phyloP scores from a whole-genome alignment of 2,888 invertebrate species.

The Metacarcinus magister region DNA sequence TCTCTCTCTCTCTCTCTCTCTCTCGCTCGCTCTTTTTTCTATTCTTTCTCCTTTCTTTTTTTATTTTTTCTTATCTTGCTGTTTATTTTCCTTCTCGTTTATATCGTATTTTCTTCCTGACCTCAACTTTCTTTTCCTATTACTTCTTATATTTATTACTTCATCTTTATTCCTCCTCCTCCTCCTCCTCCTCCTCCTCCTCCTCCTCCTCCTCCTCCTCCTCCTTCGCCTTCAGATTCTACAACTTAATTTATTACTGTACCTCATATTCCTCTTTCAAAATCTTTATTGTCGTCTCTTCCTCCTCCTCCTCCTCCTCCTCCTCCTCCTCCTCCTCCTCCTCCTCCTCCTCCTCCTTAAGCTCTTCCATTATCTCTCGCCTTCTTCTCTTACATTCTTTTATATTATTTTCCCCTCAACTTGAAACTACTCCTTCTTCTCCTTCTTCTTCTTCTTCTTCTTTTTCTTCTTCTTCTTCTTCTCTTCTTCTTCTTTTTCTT shows the following conservation, averaged over 20 bases:
- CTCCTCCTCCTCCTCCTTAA: neutral
- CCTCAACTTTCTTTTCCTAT: neutral
- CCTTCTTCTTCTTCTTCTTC: too few relatives aligned
- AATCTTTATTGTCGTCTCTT: neutral
- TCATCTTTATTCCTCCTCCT: neutral
- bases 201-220: neutral
- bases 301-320: neutral
- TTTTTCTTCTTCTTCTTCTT: neutral
- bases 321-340: neutral
- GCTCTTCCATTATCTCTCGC: constrained; percentile 2
- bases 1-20: neutral
- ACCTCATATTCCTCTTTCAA: neutral
- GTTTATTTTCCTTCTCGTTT: neutral
- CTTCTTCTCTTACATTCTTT: neutral
- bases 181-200: neutral
- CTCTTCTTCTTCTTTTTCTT: neutral
- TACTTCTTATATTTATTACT: neutral
- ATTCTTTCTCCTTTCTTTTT: neutral
- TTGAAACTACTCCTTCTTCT: neutral
- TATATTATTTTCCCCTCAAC: neutral
- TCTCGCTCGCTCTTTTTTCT: constrained; percentile 1
- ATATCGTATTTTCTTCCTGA: neutral
- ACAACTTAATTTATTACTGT: neutral
- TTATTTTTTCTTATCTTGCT: neutral
- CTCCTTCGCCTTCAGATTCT: neutral